A percentile compares a stretch with the other conserved stretches of the same genome.
Conservation (phyloP, 2,113 vertebrate species). For the Mandrillus leucophaeus region DNA sequence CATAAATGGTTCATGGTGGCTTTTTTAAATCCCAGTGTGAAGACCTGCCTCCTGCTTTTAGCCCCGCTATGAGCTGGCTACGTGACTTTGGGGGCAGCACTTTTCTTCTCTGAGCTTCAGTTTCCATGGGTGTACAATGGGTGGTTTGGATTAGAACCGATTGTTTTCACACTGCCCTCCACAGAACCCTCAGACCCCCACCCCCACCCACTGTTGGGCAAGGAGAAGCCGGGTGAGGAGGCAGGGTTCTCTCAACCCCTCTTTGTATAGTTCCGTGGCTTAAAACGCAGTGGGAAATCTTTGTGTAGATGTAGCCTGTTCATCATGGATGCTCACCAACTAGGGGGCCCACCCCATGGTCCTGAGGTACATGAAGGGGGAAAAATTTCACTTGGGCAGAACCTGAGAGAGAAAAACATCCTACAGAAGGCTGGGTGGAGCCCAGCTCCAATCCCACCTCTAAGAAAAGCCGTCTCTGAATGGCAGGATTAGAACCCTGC, state of each 20-base stretch:
- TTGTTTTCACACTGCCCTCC: not conserved
- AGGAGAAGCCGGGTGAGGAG: not conserved
- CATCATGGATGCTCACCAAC: fast-evolving
- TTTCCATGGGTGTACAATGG: not conserved
- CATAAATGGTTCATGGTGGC: not conserved
- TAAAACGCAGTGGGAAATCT: not conserved
- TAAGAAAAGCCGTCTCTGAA: not conserved
- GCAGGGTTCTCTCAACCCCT: not conserved
- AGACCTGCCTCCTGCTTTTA: not conserved
- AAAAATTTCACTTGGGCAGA: not conserved
- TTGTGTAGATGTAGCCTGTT: too few relatives aligned
- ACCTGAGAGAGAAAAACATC: not conserved
- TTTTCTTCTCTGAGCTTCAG: not conserved
- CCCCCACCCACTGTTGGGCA: not conserved
- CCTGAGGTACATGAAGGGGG: too few relatives aligned
- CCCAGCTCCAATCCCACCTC: not conserved
- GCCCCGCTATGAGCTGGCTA: not conserved
- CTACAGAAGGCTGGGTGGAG: not conserved
- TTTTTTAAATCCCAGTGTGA: not conserved
- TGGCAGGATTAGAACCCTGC: too few relatives aligned
- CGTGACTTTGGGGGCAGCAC: not conserved
- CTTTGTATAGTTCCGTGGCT: not conserved
- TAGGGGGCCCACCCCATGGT: not conserved
- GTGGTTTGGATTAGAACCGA: not conserved
- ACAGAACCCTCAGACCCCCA: not conserved